A percentile compares a stretch with the other conserved stretches of the same genome.
Conservation (phyloP, 2,888 invertebrate genomes). For the Tinea semifulvella region DNA sequence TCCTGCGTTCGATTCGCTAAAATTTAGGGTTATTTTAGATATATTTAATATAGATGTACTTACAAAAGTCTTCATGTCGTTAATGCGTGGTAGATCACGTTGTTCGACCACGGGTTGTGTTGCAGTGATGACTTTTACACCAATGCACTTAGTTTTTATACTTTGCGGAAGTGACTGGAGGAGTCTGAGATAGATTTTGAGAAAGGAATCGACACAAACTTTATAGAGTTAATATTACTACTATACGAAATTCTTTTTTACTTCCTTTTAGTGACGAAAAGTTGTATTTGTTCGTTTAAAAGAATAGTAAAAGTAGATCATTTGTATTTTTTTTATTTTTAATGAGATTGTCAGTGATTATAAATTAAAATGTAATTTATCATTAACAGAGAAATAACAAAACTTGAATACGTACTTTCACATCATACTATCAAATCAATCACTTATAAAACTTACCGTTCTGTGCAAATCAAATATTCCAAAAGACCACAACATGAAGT, state of each 20-base stretch:
- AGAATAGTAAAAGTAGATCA: constrained; percentile 2
- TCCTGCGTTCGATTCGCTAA: no score
- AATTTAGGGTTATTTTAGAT: no score
- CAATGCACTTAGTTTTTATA: constrained; percentile 57
- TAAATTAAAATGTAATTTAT: no score
- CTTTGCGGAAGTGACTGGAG: constrained; percentile 53
- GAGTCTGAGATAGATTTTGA: constrained; percentile 25
- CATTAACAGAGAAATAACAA: no score
- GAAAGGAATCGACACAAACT: constrained; percentile 37
- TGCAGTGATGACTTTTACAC: constrained; percentile 42
- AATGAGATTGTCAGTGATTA: no score
- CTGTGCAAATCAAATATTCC: no score
- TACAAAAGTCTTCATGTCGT: constrained; percentile 59
- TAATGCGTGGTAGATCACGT: constrained; percentile 30
- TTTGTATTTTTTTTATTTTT: constrained; percentile 1
- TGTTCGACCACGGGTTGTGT: constrained; percentile 28
- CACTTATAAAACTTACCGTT: no score
- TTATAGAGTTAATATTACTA: constrained; percentile 1
- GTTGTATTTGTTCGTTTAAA: constrained; percentile 6
- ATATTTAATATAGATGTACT: constrained; percentile 28
- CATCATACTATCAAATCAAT: no score
- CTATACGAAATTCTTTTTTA: constrained; percentile 4
- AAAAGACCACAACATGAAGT: no score
- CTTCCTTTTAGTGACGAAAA: background rate
- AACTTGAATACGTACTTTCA: no score